Percentiles rank a stretch among this genome's conserved stretches.
phyloP scores from a whole-genome alignment of 2,888 invertebrate genomes.

The Chelonus formosanus region DNA sequence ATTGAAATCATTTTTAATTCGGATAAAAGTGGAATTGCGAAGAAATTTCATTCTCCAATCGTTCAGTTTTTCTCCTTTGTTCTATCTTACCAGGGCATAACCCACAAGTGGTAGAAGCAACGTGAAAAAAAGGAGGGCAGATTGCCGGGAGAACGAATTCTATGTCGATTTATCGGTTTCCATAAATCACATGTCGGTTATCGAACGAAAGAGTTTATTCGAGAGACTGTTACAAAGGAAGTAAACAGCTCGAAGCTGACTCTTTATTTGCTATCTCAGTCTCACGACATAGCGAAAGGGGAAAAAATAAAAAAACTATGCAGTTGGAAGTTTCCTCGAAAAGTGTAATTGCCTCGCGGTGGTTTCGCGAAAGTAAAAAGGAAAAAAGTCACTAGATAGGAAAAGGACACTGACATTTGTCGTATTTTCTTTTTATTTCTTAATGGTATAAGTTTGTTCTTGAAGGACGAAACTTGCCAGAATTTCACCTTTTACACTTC shows the following conservation, averaged over 20 bases:
- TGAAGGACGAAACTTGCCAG: conserved; percentile 6
- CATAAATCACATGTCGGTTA: conserved; percentile 51
- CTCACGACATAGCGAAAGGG: conserved; percentile 26
- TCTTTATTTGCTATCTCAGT: conserved; percentile 29
- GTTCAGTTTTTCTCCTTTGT: conserved; percentile 4
- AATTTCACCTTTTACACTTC: conserved; percentile 11
- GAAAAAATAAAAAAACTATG: conserved; percentile 3
- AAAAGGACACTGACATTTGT: conserved; percentile 8
- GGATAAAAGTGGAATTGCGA: background rate
- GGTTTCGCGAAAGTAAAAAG: conserved; percentile 22
- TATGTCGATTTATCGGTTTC: conserved; percentile 42
- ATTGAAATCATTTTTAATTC: background rate
- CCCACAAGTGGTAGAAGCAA: background rate
- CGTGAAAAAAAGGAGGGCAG: conserved; percentile 7
- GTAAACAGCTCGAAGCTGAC: conserved; percentile 46
- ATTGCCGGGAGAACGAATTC: conserved; percentile 28
- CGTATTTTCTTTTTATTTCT: conserved; percentile 10
- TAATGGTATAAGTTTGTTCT: conserved; percentile 19
- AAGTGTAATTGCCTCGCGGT: conserved; percentile 28
- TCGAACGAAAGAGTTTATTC: conserved; percentile 47
- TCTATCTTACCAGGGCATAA: conserved; percentile 18
- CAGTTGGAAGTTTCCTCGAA: conserved; percentile 23
- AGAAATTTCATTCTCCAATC: background rate
- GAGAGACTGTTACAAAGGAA: conserved; percentile 39
- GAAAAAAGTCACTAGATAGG: conserved; percentile 5